Evolutionary conservation across 1,140 invertebrate genomes (phyloP).

Genomic region (Ceratitis capitata): DNA sequence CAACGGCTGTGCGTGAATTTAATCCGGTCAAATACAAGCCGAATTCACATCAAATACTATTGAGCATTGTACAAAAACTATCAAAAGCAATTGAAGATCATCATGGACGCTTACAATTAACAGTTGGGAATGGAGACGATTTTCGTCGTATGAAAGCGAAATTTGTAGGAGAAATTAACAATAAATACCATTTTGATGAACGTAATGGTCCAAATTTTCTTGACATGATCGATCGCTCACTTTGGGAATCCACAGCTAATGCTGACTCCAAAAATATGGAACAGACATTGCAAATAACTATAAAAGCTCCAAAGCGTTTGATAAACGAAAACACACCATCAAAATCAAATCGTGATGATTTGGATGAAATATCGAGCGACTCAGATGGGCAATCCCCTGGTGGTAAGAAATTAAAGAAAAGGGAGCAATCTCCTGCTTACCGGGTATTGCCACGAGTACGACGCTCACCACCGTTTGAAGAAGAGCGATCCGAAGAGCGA

Average conservation of each 20-base stretch:
- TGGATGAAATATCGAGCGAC: conserved; percentile 63
- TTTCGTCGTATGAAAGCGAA: conserved; percentile 51
- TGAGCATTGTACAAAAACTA: conserved; percentile 45
- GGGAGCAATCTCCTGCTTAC: conserved; percentile 48
- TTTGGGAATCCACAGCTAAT: neutral
- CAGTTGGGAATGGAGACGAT: conserved; percentile 46
- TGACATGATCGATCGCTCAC: conserved; percentile 45
- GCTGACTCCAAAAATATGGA: conserved; percentile 34
- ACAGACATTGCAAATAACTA: conserved; percentile 29
- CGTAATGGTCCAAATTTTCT: conserved; percentile 56
- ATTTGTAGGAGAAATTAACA: conserved; percentile 65
- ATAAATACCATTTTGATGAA: conserved; percentile 65
- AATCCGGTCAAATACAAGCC: conserved; percentile 44
- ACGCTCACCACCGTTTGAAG: conserved; percentile 47
- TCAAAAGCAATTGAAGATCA: conserved; percentile 51
- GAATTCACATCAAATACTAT: conserved; percentile 45
- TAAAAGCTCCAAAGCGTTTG: conserved; percentile 39
- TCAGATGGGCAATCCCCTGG: conserved; percentile 43
- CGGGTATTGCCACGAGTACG: conserved; percentile 47
- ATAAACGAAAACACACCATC: neutral
- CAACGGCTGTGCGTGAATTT: conserved; percentile 50
- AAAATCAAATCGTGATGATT: conserved; percentile 44
- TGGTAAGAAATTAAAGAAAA: neutral
- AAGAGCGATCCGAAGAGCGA: conserved; percentile 31
- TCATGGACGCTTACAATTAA: conserved; percentile 47